Base-by-base conservation (phyloP, 2,888 invertebrate species). In the Melinopterus prodromus region DNA sequence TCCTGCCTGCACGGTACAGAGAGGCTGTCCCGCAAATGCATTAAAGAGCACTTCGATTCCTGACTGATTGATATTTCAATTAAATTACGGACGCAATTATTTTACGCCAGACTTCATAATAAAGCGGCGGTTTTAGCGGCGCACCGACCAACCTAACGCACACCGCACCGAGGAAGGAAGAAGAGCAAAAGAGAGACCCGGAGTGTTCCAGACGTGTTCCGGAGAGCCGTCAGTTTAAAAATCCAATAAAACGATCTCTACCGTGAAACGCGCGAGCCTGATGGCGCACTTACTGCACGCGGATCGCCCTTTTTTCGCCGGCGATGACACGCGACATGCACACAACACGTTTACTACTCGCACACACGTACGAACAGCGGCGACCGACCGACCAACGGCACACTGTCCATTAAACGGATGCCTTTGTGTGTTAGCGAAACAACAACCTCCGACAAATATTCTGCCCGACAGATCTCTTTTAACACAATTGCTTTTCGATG, bases 41-140 rank as follows among this genome's bases (percentile, higher is more conserved):
- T 87, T 87, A 87, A 86, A 88, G 87, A 87, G 87, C 88, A 87
- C 87, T 88, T 86, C 74, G n/a, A 86, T 86, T 85, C 84, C 85
- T 85, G 85, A 85, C 86, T 87, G 87, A 88, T 88, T 87, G 88
- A 87, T 87, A 86, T 86, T 86, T 86, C 87, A 87, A 87, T 88
- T 86, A 86, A 86, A 87, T 87, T 87, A 87, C 85, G 80, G 69
- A 78, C 78, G 83, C 83, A 82, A 84, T 84, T 84, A 84, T 84
- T 84, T 83, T 82, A 82, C 77, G 78, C 78, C 80, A 81, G 82
- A 79, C 81, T 83, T 83, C 82, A 81, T 82, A 82, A 83, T 83
- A 81, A 77, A 78, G 81, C 81, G 69, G 81, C 77, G 80, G 81
- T 81, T 82, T 82, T 77, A 77, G 16, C 77, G 70, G 16, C 26